Evolutionary conservation across 2,888 invertebrate species (phyloP).

Genomic region (Notodonta dromedarius): DNA sequence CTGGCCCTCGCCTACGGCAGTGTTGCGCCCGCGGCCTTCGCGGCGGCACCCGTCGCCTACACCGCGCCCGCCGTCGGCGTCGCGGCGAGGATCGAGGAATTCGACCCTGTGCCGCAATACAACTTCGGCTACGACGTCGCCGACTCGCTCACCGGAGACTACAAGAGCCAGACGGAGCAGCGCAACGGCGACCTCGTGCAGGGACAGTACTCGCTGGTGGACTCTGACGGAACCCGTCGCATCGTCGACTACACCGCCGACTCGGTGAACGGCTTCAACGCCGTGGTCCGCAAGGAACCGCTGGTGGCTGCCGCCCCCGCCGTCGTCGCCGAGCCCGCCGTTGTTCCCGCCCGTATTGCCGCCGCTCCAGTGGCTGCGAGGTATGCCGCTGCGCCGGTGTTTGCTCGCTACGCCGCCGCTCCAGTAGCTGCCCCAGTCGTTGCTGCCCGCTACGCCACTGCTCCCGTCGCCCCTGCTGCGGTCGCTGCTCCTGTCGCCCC

Average conservation of each 20-base stretch:
- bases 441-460: constrained; percentile 42
- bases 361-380: constrained; percentile 35
- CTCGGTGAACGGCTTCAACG: constrained; percentile 70
- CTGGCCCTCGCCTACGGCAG: constrained; percentile 66
- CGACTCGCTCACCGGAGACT: constrained; percentile 70
- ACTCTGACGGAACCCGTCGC: constrained; percentile 71
- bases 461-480: constrained; percentile 29
- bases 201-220: constrained; percentile 68
- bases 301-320: constrained; percentile 40
- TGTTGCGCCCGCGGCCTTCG: constrained; percentile 60
- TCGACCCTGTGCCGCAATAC: constrained; percentile 85
- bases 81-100: constrained; percentile 64
- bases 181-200: constrained; percentile 81
- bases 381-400: constrained; percentile 45
- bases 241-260: constrained; percentile 70
- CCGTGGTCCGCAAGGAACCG: constrained; percentile 67
- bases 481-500: constrained; percentile 20
- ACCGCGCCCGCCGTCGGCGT: constrained; percentile 38
- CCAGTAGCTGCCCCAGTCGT: constrained; percentile 32
- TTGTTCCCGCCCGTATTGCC: constrained; percentile 35
- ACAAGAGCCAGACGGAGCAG: constrained; percentile 74
- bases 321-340: constrained; percentile 42
- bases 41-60: constrained; percentile 57
- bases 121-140: constrained; percentile 70
- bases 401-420: constrained; percentile 34